Evolutionary conservation across 1,140 invertebrate species (phyloP).

Genomic region (Drosophila sp.): DNA sequence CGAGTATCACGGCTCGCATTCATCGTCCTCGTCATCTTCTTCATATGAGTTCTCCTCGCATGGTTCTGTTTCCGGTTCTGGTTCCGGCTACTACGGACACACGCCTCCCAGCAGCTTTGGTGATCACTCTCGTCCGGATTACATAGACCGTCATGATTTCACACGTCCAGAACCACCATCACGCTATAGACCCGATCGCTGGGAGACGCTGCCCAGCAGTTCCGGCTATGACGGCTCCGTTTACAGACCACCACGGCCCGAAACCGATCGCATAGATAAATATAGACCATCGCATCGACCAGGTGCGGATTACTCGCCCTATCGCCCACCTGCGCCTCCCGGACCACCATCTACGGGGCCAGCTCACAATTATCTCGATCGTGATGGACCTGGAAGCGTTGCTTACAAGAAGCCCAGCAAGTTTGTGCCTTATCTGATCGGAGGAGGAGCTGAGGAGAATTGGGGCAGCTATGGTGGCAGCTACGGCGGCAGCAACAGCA

Average conservation of each 20-base stretch:
- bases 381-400: conserved; percentile 58
- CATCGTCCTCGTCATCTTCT: conserved; percentile 43
- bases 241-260: conserved; percentile 62
- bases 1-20: conserved; percentile 65
- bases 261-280: conserved; percentile 71
- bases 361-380: conserved; percentile 73
- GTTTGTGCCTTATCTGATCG: conserved; percentile 80
- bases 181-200: conserved; percentile 64
- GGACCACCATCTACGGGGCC: conserved; percentile 47
- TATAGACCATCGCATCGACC: conserved; percentile 76
- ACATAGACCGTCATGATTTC: conserved; percentile 74
- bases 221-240: conserved; percentile 71
- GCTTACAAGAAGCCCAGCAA: conserved; percentile 73
- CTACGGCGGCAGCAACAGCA: conserved; percentile 80
- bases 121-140: conserved; percentile 60
- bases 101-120: conserved; percentile 74
- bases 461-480: conserved; percentile 84
- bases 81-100: conserved; percentile 73
- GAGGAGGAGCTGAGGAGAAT: conserved; percentile 53
- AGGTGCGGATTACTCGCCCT: conserved; percentile 69
- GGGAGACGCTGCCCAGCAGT: conserved; percentile 78
- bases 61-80: conserved; percentile 53
- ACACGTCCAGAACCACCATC: conserved; percentile 43
- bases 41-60: neutral
- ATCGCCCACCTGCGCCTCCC: conserved; percentile 49